Conservation (phyloP, 2,113 vertebrate genomes). For the Elephas maximus region DNA sequence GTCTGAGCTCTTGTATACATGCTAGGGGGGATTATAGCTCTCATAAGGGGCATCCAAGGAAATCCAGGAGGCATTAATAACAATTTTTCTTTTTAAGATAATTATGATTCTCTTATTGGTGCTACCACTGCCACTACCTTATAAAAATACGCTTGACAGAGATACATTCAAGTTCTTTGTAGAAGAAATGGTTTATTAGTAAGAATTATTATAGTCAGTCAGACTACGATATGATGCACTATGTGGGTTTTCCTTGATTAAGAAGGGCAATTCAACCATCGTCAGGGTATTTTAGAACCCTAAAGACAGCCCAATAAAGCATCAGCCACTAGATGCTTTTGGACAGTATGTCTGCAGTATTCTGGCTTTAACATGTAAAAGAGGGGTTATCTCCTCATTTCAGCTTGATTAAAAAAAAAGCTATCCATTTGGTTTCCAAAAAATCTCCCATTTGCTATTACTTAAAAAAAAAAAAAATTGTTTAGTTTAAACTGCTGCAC, state of each 20-base stretch:
- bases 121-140: slow-evolving; percentile 38
- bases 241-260: slow-evolving; percentile 66
- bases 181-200: slow-evolving; percentile 66
- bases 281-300: slow-evolving; percentile 68
- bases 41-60: background rate
- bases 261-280: slow-evolving; percentile 75
- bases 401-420: slow-evolving; percentile 67
- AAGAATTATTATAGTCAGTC: slow-evolving; percentile 67
- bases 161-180: slow-evolving; percentile 67
- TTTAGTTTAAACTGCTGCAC: slow-evolving; percentile 87
- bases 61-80: background rate
- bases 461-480: slow-evolving; percentile 77
- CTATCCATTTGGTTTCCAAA: background rate
- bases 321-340: slow-evolving; percentile 73
- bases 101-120: background rate
- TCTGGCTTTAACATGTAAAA: slow-evolving; percentile 57
- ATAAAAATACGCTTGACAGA: slow-evolving; percentile 73
- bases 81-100: background rate
- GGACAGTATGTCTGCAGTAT: slow-evolving; percentile 57
- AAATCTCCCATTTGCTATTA: slow-evolving; percentile 84
- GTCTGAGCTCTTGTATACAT: background rate
- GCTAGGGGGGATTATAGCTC: background rate
- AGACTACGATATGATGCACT: slow-evolving; percentile 3
- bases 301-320: slow-evolving; percentile 60
- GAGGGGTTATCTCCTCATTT: slow-evolving; percentile 76